Conservation (phyloP, 1,140 invertebrate species). For the Venustaconcha ellipsiformis region DNA sequence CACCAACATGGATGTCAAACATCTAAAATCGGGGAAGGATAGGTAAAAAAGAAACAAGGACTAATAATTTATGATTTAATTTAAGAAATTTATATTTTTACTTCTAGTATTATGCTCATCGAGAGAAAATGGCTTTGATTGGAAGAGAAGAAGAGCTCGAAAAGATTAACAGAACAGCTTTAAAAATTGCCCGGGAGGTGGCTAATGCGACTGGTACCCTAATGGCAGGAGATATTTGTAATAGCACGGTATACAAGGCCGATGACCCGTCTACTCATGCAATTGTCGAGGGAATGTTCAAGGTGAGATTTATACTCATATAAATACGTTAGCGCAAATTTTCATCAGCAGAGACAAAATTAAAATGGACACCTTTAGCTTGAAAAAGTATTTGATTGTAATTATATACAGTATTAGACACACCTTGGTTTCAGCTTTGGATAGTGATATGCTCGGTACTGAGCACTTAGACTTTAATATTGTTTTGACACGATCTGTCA, state of each 20-base stretch:
- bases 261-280: constrained; percentile 31
- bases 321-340: not conserved
- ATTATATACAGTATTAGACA: not conserved
- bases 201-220: constrained; percentile 52
- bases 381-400: not conserved
- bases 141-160: constrained; percentile 61
- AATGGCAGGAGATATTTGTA: constrained; percentile 60
- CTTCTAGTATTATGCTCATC: constrained; percentile 60
- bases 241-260: constrained; percentile 49
- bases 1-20: too few species aligned
- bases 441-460: constrained; percentile 40
- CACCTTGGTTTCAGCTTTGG: not conserved
- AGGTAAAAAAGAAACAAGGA: too few species aligned
- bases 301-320: constrained; percentile 23
- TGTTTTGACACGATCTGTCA: too few species aligned
- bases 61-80: too few species aligned
- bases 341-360: not conserved
- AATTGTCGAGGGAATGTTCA: constrained; percentile 43
- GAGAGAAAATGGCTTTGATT: constrained; percentile 50
- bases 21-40: too few species aligned
- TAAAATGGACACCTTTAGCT: not conserved
- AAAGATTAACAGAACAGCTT: constrained; percentile 52
- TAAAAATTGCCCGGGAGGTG: constrained; percentile 57
- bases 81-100: not conserved
- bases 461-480: constrained; percentile 19